Evolutionary conservation across 1,140 invertebrate species (phyloP).

Genomic region (Doryteuthis pealeii): DNA sequence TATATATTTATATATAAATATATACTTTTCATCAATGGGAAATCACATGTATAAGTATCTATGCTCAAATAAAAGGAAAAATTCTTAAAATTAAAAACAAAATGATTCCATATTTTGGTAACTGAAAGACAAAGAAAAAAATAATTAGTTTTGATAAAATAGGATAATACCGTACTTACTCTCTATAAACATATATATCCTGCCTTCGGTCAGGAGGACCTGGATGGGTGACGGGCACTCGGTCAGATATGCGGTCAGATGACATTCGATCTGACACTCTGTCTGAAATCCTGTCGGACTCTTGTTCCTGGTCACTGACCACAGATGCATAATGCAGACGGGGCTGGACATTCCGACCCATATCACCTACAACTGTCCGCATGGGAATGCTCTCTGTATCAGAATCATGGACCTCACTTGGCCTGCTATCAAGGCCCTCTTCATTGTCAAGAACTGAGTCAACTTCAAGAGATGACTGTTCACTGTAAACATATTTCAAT

Average conservation of each 20-base stretch:
- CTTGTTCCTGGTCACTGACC: conserved; percentile 1
- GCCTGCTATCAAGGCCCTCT: conserved; percentile 19
- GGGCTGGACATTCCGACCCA: neutral
- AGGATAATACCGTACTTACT: conserved; percentile 41
- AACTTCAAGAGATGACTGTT: conserved; percentile 8
- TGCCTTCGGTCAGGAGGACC: conserved; percentile 38
- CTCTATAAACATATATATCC: conserved; percentile 57
- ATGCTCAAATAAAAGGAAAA: too few species aligned
- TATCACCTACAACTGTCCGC: conserved; percentile 13
- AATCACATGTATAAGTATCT: too few species aligned
- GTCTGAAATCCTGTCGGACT: neutral
- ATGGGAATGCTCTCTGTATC: conserved; percentile 29
- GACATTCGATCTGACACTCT: neutral
- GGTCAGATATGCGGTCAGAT: conserved; percentile 2
- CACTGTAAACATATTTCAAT: conserved; percentile 10
- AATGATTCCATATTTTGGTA: too few species aligned
- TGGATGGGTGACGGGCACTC: conserved; percentile 20
- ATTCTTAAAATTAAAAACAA: too few species aligned
- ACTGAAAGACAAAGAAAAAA: too few species aligned
- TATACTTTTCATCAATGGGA: too few species aligned
- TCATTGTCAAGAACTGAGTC: conserved; percentile 14
- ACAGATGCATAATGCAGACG: neutral
- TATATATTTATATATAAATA: too few species aligned
- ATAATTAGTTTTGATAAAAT: too few species aligned
- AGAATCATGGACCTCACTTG: conserved; percentile 23